Evolutionary conservation across 2,888 invertebrate species (phyloP).

Genomic region (Tetheella fluctuosa): DNA sequence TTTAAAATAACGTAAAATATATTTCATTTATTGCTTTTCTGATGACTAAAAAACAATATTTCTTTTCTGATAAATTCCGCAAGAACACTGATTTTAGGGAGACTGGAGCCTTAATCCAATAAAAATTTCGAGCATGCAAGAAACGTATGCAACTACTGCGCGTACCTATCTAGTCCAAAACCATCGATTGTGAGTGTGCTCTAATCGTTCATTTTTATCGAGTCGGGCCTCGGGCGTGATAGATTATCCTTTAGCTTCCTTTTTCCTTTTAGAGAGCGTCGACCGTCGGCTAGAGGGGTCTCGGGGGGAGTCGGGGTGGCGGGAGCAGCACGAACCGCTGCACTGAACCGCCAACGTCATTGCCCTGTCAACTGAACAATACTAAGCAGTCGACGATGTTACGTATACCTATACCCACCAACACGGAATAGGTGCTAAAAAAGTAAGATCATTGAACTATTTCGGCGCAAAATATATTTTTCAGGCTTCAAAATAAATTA

Average conservation of each 20-base stretch:
- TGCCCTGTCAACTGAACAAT: slow-evolving; percentile 83
- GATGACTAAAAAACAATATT: too few relatives aligned
- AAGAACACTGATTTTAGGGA: too few relatives aligned
- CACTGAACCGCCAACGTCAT: slow-evolving; percentile 76
- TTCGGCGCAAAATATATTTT: slow-evolving; percentile 33
- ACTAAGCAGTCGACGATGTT: slow-evolving; percentile 80
- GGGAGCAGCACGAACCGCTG: slow-evolving; percentile 60
- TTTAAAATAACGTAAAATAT: too few relatives aligned
- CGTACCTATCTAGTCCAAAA: slow-evolving; percentile 51
- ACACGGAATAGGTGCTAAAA: slow-evolving; percentile 70
- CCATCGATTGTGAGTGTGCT: slow-evolving; percentile 70
- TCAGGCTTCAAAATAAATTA: background rate
- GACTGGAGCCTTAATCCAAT: slow-evolving; percentile 33
- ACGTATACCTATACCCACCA: slow-evolving; percentile 52
- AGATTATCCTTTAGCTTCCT: slow-evolving; percentile 82
- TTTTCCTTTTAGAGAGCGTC: slow-evolving; percentile 82
- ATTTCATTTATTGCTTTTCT: too few relatives aligned
- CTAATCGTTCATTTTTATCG: slow-evolving; percentile 83
- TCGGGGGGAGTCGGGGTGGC: slow-evolving; percentile 52
- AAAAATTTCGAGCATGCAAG: slow-evolving; percentile 26
- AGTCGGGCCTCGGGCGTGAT: slow-evolving; percentile 79
- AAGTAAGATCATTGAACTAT: slow-evolving; percentile 60
- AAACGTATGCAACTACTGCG: slow-evolving; percentile 25
- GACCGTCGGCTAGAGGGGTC: slow-evolving; percentile 76
- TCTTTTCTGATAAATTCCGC: too few relatives aligned